Conservation (phyloP, 2,113 vertebrate genomes). For the Gambusia affinis region DNA sequence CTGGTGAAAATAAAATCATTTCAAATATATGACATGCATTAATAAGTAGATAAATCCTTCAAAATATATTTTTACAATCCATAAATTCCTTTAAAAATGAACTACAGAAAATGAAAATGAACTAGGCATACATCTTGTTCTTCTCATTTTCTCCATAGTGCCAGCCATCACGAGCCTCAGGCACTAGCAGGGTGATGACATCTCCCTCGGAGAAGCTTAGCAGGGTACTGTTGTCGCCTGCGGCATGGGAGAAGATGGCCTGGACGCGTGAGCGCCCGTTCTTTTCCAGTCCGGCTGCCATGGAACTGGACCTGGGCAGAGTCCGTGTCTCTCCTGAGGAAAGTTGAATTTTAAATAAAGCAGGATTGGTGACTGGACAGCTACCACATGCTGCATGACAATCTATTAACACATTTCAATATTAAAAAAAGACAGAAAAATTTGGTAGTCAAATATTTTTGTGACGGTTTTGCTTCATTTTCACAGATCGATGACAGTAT, state of each 20-base stretch:
- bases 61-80: not conserved
- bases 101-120: too few relatives aligned
- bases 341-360: constrained; percentile 1
- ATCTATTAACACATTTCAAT: not conserved
- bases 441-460: not conserved
- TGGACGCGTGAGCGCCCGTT: constrained; percentile 93
- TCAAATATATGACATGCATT: not conserved
- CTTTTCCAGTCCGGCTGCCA: constrained; percentile 95
- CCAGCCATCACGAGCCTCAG: constrained; percentile 96
- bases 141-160: constrained; percentile 99
- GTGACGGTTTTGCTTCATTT: not conserved
- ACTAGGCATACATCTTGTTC: constrained; percentile 89
- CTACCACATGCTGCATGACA: too few relatives aligned
- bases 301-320: constrained; percentile 95
- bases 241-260: constrained; percentile 96
- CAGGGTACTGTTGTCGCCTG: constrained; percentile 93
- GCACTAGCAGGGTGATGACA: constrained; percentile 95
- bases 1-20: constrained; percentile 66
- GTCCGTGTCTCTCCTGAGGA: constrained; percentile 94
- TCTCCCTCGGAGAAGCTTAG: constrained; percentile 97
- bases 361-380: too few relatives aligned
- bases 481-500: not conserved
- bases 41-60: not conserved
- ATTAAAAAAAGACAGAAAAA: not conserved
- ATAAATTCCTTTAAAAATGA: not conserved